Evolutionary conservation across 2,113 vertebrate species (phyloP).

Genomic region (Gambusia affinis): DNA sequence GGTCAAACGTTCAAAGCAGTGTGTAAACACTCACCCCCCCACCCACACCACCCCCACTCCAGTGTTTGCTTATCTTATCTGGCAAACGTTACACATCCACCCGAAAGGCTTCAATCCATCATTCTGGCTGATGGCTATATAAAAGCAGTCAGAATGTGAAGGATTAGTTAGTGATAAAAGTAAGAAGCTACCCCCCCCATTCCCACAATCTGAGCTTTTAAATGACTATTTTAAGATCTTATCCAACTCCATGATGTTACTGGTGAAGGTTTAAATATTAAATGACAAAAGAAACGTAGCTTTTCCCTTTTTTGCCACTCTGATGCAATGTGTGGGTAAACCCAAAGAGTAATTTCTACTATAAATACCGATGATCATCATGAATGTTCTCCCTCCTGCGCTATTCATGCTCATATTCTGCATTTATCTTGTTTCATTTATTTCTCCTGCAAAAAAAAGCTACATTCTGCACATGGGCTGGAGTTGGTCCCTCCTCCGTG

Average conservation of each 20-base stretch:
- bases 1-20: conserved; percentile 60
- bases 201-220: conserved; percentile 12
- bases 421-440: conserved; percentile 49
- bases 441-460: conserved; percentile 16
- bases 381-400: conserved; percentile 52
- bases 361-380: conserved; percentile 39
- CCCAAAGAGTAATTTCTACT: conserved; percentile 44
- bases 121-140: conserved; percentile 47
- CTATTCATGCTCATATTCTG: conserved; percentile 34
- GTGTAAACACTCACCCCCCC: conserved; percentile 33
- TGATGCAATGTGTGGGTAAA: conserved; percentile 76
- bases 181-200: conserved; percentile 21
- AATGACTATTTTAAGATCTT: conserved; percentile 32
- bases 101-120: conserved; percentile 39
- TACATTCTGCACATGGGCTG: conserved; percentile 1
- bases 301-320: conserved; percentile 61
- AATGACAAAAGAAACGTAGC: conserved; percentile 36
- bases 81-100: conserved; percentile 65
- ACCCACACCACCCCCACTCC: conserved; percentile 38
- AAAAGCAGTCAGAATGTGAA: conserved; percentile 43
- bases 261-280: conserved; percentile 24
- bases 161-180: conserved; percentile 25
- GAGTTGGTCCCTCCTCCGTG: conserved; percentile 29
- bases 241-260: conserved; percentile 27
- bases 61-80: conserved; percentile 73